phyloP scores from a whole-genome alignment of 2,797 vertebrate species.

The Phoxinus dragarum region DNA sequence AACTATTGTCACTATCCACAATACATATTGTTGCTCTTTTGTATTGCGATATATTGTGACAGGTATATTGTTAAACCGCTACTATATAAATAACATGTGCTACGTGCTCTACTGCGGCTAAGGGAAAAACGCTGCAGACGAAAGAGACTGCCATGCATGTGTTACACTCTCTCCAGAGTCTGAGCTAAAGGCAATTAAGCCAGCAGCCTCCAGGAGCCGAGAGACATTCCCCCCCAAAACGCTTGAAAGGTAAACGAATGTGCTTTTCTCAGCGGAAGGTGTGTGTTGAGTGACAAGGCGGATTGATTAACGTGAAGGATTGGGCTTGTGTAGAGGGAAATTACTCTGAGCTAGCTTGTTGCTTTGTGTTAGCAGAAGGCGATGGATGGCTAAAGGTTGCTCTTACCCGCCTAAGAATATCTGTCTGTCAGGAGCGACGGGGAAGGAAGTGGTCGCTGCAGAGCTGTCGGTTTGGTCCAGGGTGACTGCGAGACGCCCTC shows the following conservation, averaged over 20 bases:
- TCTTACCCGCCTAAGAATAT: conserved; percentile 89
- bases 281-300: conserved; percentile 12
- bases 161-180: conserved; percentile 27
- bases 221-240: conserved; percentile 24
- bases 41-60: no score
- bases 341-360: neutral
- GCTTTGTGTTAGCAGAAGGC: neutral
- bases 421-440: conserved; percentile 70
- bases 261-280: conserved; percentile 39
- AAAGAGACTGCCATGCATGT: neutral
- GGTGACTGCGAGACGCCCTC: conserved; percentile 77
- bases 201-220: conserved; percentile 1
- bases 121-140: conserved; percentile 2
- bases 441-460: conserved; percentile 70
- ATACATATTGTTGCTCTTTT: no score
- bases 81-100: neutral
- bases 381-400: neutral
- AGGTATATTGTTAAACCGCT: no score
- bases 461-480: conserved; percentile 79
- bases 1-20: no score
- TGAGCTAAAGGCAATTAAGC: conserved; percentile 58
- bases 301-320: conserved; percentile 45
- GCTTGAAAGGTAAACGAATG: conserved; percentile 38
- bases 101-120: neutral
- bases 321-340: conserved; percentile 34